A percentile compares a stretch with the other conserved stretches of the same genome.
Conservation (phyloP, 2,113 vertebrate genomes). For the Charadrius vociferus region DNA sequence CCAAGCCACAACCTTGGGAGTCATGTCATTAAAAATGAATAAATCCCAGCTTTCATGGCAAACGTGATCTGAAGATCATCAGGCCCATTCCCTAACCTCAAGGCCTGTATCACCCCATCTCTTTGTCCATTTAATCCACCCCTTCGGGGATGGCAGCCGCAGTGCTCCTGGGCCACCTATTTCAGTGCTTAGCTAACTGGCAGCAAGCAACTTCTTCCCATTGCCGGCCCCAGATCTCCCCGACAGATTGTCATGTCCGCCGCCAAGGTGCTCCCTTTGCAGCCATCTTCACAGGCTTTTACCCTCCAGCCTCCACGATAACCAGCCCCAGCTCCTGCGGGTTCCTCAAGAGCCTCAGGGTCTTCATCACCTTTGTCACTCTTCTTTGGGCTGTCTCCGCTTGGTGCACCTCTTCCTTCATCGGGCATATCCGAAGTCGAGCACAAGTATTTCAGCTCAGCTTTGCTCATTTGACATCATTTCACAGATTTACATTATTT, state of each 20-base stretch:
- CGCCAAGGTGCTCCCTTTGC: not conserved
- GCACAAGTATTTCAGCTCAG: not conserved
- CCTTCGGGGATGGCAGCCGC: not conserved
- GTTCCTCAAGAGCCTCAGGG: not conserved
- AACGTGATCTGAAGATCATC: not conserved
- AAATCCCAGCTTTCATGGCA: not conserved
- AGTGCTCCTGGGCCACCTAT: not conserved
- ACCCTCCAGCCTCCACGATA: not conserved
- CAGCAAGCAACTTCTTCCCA: not conserved
- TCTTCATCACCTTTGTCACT: not conserved
- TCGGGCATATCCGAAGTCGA: not conserved
- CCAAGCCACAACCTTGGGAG: not conserved
- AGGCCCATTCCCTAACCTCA: not conserved
- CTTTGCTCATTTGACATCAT: not conserved
- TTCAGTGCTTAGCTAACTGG: not conserved
- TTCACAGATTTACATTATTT: not conserved
- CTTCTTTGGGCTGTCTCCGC: not conserved
- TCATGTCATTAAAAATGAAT: not conserved
- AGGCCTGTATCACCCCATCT: not conserved
- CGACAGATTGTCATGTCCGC: accelerated
- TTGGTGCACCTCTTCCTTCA: not conserved
- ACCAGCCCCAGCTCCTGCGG: not conserved
- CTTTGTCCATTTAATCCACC: not conserved
- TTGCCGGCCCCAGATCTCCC: not conserved
- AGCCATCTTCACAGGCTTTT: not conserved